These are phyloP conservation scores for Epizoanthus illoricatus DNA, from an alignment of 92 coral and sea anemone genomes.

Conservation along the genomic window DNA sequence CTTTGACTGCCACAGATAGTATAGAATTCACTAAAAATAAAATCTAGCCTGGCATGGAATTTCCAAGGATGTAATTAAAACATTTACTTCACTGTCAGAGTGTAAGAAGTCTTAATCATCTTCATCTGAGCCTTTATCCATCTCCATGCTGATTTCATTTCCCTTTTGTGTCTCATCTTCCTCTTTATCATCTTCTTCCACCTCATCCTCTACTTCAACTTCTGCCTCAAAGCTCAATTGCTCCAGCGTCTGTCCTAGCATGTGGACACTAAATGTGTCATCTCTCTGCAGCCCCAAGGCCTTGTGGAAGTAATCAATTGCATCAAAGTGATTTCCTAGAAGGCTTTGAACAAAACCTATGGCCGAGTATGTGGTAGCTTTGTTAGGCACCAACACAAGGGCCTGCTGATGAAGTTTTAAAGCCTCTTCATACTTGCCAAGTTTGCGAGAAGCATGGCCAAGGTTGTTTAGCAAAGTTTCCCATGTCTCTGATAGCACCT, in stretches of 20 bases:
- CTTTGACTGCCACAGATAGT: too few relatives aligned
- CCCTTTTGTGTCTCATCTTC: constrained; percentile 29
- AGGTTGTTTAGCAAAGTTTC: constrained; percentile 90
- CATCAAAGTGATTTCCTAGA: constrained; percentile 88
- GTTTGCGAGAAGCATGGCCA: constrained; percentile 92
- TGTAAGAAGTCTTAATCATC: constrained; percentile 36
- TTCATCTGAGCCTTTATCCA: constrained; percentile 81
- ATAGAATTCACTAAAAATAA: too few relatives aligned
- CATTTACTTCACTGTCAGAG: too few relatives aligned
- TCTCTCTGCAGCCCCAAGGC: constrained; percentile 95
- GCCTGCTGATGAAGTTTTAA: constrained; percentile 89
- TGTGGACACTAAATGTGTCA: constrained; percentile 98
- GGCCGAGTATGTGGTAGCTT: constrained; percentile 90
- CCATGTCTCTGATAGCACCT: constrained; percentile 91
- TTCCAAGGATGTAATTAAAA: too few relatives aligned
- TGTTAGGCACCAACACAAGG: constrained; percentile 85
- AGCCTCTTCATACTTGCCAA: constrained; percentile 90
- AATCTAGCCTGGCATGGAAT: too few relatives aligned
- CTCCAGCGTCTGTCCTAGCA: constrained; percentile 95
- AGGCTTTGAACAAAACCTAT: constrained; percentile 94
- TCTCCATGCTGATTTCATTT: constrained; percentile 72
- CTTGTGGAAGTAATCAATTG: constrained; percentile 90
- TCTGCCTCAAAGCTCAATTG: constrained; percentile 76
- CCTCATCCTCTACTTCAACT: constrained; percentile 59
- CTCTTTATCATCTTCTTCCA: constrained; percentile 50